Base-by-base conservation (phyloP, 2,113 vertebrate genomes). In the Bothrops jararaca region DNA sequence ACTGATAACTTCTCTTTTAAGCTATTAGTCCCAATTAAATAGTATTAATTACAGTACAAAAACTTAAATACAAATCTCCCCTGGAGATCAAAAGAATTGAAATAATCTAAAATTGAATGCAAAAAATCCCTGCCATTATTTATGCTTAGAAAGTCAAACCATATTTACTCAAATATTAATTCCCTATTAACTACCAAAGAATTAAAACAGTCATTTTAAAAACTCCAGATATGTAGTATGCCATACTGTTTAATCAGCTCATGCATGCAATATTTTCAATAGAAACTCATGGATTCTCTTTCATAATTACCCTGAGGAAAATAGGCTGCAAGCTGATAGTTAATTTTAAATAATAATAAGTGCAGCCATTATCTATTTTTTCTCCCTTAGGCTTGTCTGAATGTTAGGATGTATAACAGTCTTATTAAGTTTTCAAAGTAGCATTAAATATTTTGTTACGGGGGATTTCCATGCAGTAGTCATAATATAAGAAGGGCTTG, bases 401-500 rank as follows among this genome's bases (percentile, higher is more conserved):
- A 39, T 39, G 39, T 54, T 42, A 88, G 4, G 29, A 80, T 92
- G 29, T 48, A 2, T 48, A 48, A 23, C 48, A 39, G n/a, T 64
- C 29, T 64, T 64, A 64, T n/a, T 69, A 80, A 54, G 34, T 92
- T 92, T 42, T 53, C 89, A 89, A 92, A 85, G 52, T 57, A 92
- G 50, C 56, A 57, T 22, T 74, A n/a, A 24, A 88, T 26, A 52
- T 34, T 39, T 60, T 52, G 22, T 80, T 56, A 15, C 0, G n/a
- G 64, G 64, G 52, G 26, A 56, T 85, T 48, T 89, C 64, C 64
- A 34, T 54, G 42, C 57, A 7, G 80, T 85, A 48, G 20, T 45
- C 53, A 85, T 60, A 34, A 29, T 58, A 54, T 22, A 45, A 42
- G 50, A 10, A 39, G 2, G 12, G 20, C 80, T 87, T 91, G 80